phyloP scores from a whole-genome alignment of 2,113 vertebrate species.

The Calyptomena viridis region DNA sequence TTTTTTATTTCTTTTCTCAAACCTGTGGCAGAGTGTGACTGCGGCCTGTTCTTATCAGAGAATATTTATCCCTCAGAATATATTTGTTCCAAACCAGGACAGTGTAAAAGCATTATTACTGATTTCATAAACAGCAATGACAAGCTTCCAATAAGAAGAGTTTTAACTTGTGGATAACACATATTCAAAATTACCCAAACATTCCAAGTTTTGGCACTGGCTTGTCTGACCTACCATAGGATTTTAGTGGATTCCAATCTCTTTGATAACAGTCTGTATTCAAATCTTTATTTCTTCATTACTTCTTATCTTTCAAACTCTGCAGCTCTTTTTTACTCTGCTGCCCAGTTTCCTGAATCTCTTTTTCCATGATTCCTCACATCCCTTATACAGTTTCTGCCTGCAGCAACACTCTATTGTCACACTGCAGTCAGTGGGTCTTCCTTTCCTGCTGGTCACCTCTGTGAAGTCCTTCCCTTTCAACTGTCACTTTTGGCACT shows the following conservation, averaged over 20 bases:
- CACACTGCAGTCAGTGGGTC: background rate
- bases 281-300: background rate
- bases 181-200: background rate
- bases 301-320: background rate
- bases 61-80: too few species aligned
- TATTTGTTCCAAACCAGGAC: too few species aligned
- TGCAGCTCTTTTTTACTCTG: background rate
- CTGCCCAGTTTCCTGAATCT: background rate
- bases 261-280: background rate
- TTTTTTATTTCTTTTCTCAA: too few species aligned
- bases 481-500: background rate
- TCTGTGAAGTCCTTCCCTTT: constrained; percentile 38
- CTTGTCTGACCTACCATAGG: background rate
- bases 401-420: background rate
- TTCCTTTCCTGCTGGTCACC: background rate
- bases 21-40: too few species aligned
- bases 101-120: background rate
- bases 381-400: background rate
- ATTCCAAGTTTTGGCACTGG: background rate
- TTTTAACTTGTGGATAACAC: background rate
- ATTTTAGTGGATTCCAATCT: background rate
- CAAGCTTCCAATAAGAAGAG: background rate
- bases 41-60: too few species aligned
- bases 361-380: background rate
- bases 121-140: background rate